Conservation (phyloP, 2,888 invertebrate genomes). For the Campopleginae sp. region DNA sequence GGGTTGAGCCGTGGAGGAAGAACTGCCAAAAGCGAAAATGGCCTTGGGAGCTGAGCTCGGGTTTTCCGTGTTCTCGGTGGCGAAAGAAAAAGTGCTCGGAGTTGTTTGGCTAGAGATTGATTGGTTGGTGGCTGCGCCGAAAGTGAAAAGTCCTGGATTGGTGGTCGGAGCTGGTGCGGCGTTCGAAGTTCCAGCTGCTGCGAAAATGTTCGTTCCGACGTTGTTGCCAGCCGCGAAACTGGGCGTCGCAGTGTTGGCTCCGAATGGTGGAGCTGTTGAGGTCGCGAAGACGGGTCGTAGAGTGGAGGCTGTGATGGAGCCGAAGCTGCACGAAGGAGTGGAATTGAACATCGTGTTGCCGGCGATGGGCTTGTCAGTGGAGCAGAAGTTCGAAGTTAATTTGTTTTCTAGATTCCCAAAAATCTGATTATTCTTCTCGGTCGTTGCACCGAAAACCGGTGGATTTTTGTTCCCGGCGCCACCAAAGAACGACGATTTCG, state of each 20-base stretch:
- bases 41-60: conserved; percentile 59
- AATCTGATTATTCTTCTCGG: conserved; percentile 68
- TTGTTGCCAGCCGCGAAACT: conserved; percentile 64
- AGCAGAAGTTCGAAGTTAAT: conserved; percentile 51
- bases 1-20: conserved; percentile 52
- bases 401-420: conserved; percentile 73
- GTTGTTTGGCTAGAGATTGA: conserved; percentile 72
- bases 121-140: conserved; percentile 73
- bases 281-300: conserved; percentile 69
- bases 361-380: conserved; percentile 62
- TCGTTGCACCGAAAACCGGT: conserved; percentile 66
- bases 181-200: conserved; percentile 45
- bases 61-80: conserved; percentile 66
- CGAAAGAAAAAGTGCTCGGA: conserved; percentile 74
- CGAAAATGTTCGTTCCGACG: conserved; percentile 71
- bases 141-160: conserved; percentile 75
- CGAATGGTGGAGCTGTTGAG: conserved; percentile 72
- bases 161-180: conserved; percentile 58
- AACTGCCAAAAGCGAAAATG: conserved; percentile 77
- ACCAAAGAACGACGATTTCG: conserved; percentile 70
- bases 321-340: conserved; percentile 57
- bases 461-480: conserved; percentile 66
- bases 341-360: conserved; percentile 71
- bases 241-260: conserved; percentile 63
- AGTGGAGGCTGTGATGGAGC: conserved; percentile 3